A percentile compares a stretch with the other conserved stretches of the same genome.
Conservation (phyloP, 2,113 vertebrate species). For the Lasiurus cinereus region DNA sequence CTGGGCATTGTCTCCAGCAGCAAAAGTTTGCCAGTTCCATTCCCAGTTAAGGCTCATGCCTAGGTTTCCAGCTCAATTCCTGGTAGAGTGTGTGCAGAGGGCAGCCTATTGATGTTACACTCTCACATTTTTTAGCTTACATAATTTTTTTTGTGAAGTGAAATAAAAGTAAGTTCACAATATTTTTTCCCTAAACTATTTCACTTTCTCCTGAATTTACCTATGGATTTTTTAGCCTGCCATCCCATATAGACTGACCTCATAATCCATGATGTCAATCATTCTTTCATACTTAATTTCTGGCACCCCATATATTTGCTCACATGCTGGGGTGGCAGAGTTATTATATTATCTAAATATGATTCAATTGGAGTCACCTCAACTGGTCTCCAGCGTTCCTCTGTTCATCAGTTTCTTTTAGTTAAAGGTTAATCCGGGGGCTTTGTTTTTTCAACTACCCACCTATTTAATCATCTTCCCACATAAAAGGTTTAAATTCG, state of each 20-base stretch:
- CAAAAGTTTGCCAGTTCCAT: not conserved
- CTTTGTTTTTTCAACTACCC: not conserved
- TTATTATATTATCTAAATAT: not conserved
- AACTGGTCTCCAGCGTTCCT: not conserved
- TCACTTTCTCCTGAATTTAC: not conserved
- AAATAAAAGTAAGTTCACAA: not conserved
- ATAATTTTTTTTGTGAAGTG: not conserved
- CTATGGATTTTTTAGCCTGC: not conserved
- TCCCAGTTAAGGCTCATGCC: not conserved
- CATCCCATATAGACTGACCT: not conserved
- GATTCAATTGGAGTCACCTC: not conserved
- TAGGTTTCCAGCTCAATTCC: not conserved
- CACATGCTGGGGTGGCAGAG: not conserved
- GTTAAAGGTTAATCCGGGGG: not conserved
- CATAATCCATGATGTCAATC: not conserved
- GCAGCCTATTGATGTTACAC: not conserved
- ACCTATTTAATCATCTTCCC: not conserved
- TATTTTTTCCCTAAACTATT: not conserved
- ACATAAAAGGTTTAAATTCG: not conserved
- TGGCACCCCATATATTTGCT: not conserved
- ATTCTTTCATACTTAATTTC: not conserved
- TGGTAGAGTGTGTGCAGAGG: not conserved
- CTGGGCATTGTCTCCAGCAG: not conserved
- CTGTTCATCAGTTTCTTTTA: not conserved
- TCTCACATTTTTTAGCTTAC: not conserved